A percentile compares a stretch with the other conserved stretches of the same genome.
Evolutionary conservation across 2,113 vertebrate genomes (phyloP).

Genomic region (Onychorhynchus coronatus): DNA sequence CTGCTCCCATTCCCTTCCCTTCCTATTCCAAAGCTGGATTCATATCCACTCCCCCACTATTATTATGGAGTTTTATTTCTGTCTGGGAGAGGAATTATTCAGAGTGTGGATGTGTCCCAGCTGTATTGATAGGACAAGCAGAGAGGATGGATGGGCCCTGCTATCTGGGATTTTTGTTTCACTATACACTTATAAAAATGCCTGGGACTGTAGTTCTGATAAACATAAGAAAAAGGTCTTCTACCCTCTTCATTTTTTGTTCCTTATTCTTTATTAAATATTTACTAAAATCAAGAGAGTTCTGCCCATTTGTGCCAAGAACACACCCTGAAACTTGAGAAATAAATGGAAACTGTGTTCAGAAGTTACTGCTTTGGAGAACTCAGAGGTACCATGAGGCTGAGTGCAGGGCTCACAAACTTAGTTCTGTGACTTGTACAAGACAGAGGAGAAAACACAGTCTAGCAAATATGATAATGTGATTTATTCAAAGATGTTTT

Average conservation of each 20-base stretch:
- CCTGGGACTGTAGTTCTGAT: neutral
- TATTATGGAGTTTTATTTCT: neutral
- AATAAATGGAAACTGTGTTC: neutral
- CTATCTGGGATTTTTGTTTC: neutral
- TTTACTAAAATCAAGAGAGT: neutral
- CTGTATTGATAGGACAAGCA: neutral
- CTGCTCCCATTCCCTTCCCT: neutral
- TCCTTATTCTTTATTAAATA: neutral
- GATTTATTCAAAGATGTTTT: conserved; percentile 12
- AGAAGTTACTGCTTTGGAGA: neutral
- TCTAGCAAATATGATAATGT: conserved; percentile 3
- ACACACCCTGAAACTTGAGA: neutral
- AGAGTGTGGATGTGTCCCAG: neutral
- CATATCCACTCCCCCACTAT: neutral
- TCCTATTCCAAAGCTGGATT: neutral
- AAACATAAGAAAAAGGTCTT: neutral
- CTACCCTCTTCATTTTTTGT: neutral
- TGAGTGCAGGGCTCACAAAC: neutral
- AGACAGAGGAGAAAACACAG: neutral
- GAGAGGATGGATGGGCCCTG: neutral
- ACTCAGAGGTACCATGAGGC: neutral
- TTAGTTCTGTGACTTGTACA: neutral
- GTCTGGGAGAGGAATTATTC: neutral
- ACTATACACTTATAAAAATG: neutral
- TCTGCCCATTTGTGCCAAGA: neutral